Conservation (phyloP, 2,113 vertebrate genomes). For the Anhinga rufa region DNA sequence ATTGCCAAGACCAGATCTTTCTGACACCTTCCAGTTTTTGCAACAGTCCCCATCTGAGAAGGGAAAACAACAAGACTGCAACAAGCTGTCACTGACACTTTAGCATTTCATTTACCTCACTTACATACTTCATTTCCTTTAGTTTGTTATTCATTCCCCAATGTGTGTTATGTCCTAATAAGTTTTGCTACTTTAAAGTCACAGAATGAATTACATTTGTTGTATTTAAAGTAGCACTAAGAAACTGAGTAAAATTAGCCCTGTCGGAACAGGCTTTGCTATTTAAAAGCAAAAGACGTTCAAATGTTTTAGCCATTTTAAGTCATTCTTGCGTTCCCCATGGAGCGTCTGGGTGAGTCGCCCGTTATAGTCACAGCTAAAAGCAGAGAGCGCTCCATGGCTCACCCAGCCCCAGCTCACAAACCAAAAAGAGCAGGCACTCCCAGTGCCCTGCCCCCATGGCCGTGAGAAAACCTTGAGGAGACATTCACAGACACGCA, state of each 20-base stretch:
- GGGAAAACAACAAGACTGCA: not conserved
- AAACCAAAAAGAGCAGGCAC: not conserved
- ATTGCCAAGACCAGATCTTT: not conserved
- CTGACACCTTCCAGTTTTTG: not conserved
- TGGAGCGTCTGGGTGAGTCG: not conserved
- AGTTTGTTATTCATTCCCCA: not conserved
- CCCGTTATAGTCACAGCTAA: not conserved
- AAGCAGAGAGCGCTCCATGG: not conserved
- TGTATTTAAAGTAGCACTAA: constrained; percentile 1
- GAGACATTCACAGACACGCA: not conserved
- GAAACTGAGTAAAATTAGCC: not conserved
- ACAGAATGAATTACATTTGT: not conserved
- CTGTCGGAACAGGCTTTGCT: not conserved
- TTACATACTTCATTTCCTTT: not conserved
- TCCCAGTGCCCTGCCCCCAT: not conserved
- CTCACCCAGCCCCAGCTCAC: not conserved
- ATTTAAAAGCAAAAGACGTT: constrained; percentile 23
- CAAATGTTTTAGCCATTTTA: constrained; percentile 54
- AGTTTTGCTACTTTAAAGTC: not conserved
- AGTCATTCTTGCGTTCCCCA: constrained; percentile 35
- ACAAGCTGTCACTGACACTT: not conserved
- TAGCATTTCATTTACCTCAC: not conserved
- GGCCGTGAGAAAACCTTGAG: not conserved
- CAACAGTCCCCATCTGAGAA: not conserved
- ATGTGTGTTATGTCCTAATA: rapidly evolving